Conservation (phyloP, 2,888 invertebrate species). For the Lysandra bellargus region DNA sequence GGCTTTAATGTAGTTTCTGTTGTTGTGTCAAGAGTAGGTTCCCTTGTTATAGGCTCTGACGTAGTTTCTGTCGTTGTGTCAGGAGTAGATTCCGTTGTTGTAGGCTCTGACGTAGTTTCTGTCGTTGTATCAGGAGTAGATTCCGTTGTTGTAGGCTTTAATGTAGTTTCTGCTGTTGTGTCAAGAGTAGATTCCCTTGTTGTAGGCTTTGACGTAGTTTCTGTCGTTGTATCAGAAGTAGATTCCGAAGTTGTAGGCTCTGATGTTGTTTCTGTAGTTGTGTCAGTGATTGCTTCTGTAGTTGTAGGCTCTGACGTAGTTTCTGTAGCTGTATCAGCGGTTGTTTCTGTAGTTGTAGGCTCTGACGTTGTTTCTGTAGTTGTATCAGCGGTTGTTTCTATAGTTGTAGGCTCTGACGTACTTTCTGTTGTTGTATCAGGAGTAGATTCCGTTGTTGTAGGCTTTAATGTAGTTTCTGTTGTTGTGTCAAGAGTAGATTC, state of each 20-base stretch:
- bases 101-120: conserved; percentile 31
- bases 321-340: neutral
- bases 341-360: neutral
- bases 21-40: neutral
- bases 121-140: conserved; percentile 22
- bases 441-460: conserved; percentile 29
- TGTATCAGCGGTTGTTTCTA: no score
- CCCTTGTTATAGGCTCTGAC: no score
- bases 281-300: no score
- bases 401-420: no score
- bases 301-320: conserved; percentile 8
- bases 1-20: conserved; percentile 18
- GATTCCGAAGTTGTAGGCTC: no score
- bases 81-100: conserved; percentile 27
- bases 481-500: no score
- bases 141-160: conserved; percentile 6
- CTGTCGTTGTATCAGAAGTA: neutral
- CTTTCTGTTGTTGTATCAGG: neutral
- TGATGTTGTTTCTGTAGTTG: no score
- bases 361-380: no score
- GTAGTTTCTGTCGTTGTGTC: conserved; percentile 6
- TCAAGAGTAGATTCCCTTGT: conserved; percentile 7
- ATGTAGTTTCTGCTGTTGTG: conserved; percentile 33
- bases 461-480: conserved; percentile 17
- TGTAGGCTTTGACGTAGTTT: neutral